Conservation (phyloP, 2,113 vertebrate species). For the Psophia crepitans region DNA sequence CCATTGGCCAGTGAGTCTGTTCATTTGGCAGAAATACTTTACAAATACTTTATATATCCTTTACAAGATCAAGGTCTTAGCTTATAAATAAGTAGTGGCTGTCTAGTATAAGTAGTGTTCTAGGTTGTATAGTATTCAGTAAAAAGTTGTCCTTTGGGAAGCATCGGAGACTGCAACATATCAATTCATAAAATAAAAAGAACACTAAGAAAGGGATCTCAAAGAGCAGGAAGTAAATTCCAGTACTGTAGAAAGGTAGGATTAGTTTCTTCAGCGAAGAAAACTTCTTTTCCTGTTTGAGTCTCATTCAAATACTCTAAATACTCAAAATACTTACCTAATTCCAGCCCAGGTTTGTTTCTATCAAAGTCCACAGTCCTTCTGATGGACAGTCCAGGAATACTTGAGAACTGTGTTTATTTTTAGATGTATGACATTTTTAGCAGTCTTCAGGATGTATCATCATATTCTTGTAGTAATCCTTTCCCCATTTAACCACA, state of each 20-base stretch:
- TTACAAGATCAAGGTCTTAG: not conserved
- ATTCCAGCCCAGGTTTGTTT: not conserved
- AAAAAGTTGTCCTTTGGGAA: not conserved
- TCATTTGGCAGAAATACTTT: not conserved
- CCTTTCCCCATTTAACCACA: not conserved
- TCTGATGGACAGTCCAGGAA: not conserved
- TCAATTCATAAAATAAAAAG: not conserved
- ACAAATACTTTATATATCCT: not conserved
- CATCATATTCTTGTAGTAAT: not conserved
- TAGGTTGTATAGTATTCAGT: not conserved
- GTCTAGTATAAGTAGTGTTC: not conserved
- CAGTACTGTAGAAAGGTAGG: not conserved
- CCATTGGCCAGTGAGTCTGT: not conserved
- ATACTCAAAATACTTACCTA: not conserved
- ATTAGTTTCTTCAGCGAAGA: not conserved
- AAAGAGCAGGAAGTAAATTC: not conserved
- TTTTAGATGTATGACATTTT: not conserved
- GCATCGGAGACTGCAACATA: not conserved
- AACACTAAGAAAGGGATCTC: not conserved
- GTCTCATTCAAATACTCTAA: not conserved
- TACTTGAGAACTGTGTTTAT: not conserved
- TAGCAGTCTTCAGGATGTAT: not conserved
- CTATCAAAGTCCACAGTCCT: not conserved
- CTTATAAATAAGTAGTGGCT: not conserved
- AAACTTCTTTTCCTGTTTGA: not conserved